These are phyloP conservation scores for Cephus rjabovi DNA, from an alignment of 2,888 invertebrate genomes.

Conservation along the genomic window DNA sequence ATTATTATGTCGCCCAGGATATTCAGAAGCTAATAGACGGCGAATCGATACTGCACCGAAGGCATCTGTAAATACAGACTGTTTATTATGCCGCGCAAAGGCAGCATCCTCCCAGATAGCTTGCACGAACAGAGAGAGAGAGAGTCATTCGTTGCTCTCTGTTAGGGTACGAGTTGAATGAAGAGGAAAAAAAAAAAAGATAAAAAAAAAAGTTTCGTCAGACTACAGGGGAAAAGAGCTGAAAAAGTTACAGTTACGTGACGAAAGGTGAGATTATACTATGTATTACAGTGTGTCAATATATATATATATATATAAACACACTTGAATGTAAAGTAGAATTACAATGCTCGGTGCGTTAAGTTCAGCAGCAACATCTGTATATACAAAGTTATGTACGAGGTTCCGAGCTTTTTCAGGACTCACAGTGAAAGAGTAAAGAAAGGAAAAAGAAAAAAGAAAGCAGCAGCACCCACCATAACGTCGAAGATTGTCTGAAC, in stretches of 20 bases:
- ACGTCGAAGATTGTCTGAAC: neutral
- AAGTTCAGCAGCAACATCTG: neutral
- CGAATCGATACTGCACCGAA: slow-evolving; percentile 18
- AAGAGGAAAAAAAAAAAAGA: neutral
- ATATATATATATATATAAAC: neutral
- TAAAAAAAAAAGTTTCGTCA: neutral
- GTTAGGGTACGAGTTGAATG: neutral
- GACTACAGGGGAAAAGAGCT: neutral
- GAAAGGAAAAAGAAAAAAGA: neutral
- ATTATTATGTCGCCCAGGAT: neutral
- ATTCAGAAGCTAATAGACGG: neutral
- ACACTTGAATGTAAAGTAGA: neutral
- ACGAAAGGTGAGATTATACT: neutral
- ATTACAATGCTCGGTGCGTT: neutral
- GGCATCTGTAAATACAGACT: slow-evolving; percentile 30
- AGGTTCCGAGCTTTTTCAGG: neutral
- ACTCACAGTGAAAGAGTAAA: neutral
- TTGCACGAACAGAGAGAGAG: neutral
- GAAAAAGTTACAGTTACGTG: neutral
- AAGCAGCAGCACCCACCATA: neutral
- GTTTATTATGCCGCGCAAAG: slow-evolving; percentile 27
- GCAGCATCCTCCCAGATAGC: neutral
- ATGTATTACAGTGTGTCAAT: neutral
- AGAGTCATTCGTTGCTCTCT: neutral
- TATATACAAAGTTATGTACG: neutral